These are phyloP conservation scores for Thalassoma bifasciatum DNA, from an alignment of 2,113 vertebrate genomes.

Conservation along the genomic window DNA sequence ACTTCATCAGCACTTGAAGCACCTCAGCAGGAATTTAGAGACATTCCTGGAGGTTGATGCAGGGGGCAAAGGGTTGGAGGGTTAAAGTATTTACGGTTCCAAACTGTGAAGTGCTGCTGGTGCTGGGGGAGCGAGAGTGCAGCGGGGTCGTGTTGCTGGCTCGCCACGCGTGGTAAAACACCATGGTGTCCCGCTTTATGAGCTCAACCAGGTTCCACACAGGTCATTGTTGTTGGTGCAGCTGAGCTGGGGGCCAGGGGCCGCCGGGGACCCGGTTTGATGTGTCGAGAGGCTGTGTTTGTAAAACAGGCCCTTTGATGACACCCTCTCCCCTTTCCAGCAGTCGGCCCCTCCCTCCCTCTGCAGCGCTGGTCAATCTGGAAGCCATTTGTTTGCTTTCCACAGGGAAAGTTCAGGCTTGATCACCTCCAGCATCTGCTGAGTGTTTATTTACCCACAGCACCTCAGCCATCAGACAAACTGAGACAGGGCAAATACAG, in stretches of 20 bases:
- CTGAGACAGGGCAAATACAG: slow-evolving; percentile 44
- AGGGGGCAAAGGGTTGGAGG: slow-evolving; percentile 25
- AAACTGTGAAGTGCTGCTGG: slow-evolving; percentile 49
- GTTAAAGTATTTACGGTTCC: slow-evolving; percentile 68
- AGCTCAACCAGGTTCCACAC: slow-evolving; percentile 53
- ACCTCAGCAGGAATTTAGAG: slow-evolving; percentile 44
- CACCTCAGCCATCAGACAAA: slow-evolving; percentile 71
- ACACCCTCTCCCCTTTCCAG: slow-evolving; percentile 42
- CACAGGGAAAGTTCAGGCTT: slow-evolving; percentile 67
- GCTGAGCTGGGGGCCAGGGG: slow-evolving; percentile 64
- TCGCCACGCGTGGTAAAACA: slow-evolving; percentile 57
- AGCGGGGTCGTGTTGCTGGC: slow-evolving; percentile 59
- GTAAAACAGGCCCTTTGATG: slow-evolving; percentile 74
- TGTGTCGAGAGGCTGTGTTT: slow-evolving; percentile 66
- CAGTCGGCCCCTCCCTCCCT: slow-evolving; percentile 19
- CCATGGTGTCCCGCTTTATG: slow-evolving; percentile 70
- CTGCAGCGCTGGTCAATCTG: slow-evolving; percentile 65
- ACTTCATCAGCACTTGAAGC: slow-evolving; percentile 51
- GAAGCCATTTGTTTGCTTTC: slow-evolving; percentile 74
- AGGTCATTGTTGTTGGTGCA: slow-evolving; percentile 74
- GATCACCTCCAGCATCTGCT: slow-evolving; percentile 74
- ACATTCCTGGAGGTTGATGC: slow-evolving; percentile 64
- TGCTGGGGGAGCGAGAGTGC: slow-evolving; percentile 41
- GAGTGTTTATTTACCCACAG: slow-evolving; percentile 76
- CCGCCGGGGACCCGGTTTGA: slow-evolving; percentile 37